Evolutionary conservation across 2,888 invertebrate genomes (phyloP).

Genomic region (Caenorhabditis doughertyi): DNA sequence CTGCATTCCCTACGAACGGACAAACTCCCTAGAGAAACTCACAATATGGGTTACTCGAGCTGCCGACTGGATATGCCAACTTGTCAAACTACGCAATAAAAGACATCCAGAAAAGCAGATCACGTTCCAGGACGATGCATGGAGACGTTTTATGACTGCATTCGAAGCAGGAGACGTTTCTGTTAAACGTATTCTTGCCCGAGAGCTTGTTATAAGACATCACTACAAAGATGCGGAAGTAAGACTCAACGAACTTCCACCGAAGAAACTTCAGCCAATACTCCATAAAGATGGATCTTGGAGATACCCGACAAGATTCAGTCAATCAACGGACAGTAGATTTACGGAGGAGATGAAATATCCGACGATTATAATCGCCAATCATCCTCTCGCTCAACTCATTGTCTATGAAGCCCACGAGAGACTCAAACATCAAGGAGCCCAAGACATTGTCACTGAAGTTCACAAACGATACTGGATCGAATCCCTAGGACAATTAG

Average conservation of each 20-base stretch:
- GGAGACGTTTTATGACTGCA: not conserved
- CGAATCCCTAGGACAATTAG: not conserved
- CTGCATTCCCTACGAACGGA: not conserved
- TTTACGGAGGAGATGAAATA: not conserved
- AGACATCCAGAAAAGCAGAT: not conserved
- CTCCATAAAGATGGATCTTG: not conserved
- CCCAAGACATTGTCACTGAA: not conserved
- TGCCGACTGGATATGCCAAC: not conserved
- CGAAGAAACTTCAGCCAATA: not conserved
- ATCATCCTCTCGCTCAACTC: not conserved
- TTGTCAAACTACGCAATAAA: not conserved
- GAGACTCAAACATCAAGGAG: not conserved
- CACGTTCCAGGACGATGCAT: not conserved
- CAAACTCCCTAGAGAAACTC: not conserved
- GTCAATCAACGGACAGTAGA: not conserved
- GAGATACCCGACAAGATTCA: not conserved
- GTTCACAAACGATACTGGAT: not conserved
- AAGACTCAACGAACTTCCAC: not conserved
- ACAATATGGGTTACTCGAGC: not conserved
- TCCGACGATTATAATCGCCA: not conserved
- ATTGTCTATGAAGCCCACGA: not conserved
- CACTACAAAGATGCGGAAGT: not conserved
- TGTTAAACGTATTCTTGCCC: not conserved
- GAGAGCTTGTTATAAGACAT: not conserved
- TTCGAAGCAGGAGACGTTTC: not conserved